Evolutionary conservation across 23 tunicate species (phyloP).

Genomic region (Trididemnum clinides): DNA sequence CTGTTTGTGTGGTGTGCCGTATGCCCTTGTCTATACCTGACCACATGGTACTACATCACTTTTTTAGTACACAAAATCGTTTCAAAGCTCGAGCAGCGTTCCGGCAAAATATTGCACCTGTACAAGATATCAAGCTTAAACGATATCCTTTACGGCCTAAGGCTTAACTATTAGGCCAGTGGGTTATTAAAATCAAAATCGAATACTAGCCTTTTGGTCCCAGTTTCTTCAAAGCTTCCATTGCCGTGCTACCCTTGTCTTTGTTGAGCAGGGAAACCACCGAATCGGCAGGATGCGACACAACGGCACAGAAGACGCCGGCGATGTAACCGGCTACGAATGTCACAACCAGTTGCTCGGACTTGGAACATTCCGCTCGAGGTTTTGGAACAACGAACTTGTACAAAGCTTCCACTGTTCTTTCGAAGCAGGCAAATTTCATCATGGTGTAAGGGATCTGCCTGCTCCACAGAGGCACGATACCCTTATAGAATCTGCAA

Average conservation of each 20-base stretch:
- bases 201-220: slow-evolving; percentile 95
- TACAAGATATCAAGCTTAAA: too few relatives aligned
- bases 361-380: slow-evolving; percentile 83
- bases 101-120: too few relatives aligned
- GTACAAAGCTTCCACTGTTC: slow-evolving; percentile 98
- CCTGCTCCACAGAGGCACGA: slow-evolving; percentile 90
- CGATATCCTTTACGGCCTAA: too few relatives aligned
- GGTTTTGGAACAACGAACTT: slow-evolving; percentile 93
- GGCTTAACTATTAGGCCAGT: too few relatives aligned
- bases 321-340: slow-evolving; percentile 99
- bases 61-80: too few relatives aligned
- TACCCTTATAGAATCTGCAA: slow-evolving; percentile 87
- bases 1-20: too few relatives aligned
- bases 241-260: slow-evolving; percentile 83
- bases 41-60: too few relatives aligned
- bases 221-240: slow-evolving; percentile 80
- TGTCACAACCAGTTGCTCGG: slow-evolving; percentile 92
- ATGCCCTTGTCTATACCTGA: too few relatives aligned
- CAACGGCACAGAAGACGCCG: slow-evolving; percentile 99
- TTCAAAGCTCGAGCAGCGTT: too few relatives aligned
- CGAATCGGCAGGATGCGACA: slow-evolving; percentile 99
- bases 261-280: slow-evolving; percentile 96
- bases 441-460: slow-evolving; percentile 99
- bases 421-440: slow-evolving; percentile 99
- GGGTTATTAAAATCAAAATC: too few relatives aligned